A percentile compares a stretch with the other conserved stretches of the same genome.
phyloP scores from a whole-genome alignment of 2,113 vertebrate species.

The Potamarius usumacintae region DNA sequence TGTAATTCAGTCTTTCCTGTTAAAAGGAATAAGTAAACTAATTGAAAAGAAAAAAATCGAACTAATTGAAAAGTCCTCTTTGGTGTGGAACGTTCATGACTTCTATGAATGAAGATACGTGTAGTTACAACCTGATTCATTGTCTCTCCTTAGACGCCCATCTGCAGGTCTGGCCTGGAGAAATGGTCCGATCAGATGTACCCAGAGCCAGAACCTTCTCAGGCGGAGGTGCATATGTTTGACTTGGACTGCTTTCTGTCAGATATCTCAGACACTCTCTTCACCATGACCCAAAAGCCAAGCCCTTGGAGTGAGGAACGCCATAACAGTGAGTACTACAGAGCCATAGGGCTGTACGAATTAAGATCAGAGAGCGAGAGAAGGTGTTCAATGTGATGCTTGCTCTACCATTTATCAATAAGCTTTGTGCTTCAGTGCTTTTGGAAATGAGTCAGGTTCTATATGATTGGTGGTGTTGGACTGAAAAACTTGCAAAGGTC shows the following conservation, averaged over 20 bases:
- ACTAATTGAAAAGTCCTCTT: neutral
- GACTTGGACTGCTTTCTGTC: constrained; percentile 91
- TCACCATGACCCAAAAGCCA: constrained; percentile 92
- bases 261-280: constrained; percentile 95
- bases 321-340: constrained; percentile 78
- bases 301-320: constrained; percentile 69
- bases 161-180: constrained; percentile 76
- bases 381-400: neutral
- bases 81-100: neutral
- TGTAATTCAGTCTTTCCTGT: too few species aligned
- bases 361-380: neutral
- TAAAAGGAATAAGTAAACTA: too few species aligned
- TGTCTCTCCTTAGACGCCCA: constrained; percentile 70
- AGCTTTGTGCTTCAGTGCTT: neutral
- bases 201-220: constrained; percentile 79
- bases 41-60: too few species aligned
- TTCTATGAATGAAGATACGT: neutral
- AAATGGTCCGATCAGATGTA: constrained; percentile 87
- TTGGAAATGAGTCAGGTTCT: neutral
- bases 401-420: neutral
- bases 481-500: neutral
- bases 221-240: constrained; percentile 83
- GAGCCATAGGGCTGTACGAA: neutral
- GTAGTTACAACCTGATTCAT: neutral
- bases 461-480: neutral